These are phyloP conservation scores for Nycteola revayana DNA, from an alignment of 2,888 invertebrate species.

Conservation along the genomic window DNA sequence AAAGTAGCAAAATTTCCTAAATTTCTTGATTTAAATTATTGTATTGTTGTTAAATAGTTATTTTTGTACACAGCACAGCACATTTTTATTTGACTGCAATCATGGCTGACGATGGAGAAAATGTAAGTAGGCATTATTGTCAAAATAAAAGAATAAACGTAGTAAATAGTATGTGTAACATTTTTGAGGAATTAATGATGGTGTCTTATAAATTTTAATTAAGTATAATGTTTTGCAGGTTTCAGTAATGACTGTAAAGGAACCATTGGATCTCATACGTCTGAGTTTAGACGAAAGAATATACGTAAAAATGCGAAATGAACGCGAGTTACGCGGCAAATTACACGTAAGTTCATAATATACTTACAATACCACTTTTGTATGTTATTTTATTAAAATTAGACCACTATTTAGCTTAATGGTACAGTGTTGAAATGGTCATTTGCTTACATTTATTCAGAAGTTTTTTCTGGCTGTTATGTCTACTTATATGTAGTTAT, in stretches of 20 bases:
- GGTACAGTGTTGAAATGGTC: no score
- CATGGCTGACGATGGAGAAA: conserved; percentile 75
- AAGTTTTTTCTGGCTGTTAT: no score
- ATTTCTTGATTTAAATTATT: no score
- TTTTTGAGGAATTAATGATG: neutral
- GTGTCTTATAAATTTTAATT: neutral
- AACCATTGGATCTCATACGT: conserved; percentile 97
- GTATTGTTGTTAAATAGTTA: neutral
- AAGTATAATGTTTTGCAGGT: conserved; percentile 79
- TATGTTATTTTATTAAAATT: no score
- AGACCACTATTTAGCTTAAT: no score
- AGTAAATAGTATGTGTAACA: neutral
- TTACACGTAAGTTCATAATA: conserved; percentile 92
- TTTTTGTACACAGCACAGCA: neutral
- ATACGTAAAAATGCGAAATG: conserved; percentile 99
- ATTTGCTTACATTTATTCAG: no score
- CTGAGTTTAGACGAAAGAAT: conserved; percentile 99
- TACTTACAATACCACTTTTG: no score
- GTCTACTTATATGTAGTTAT: no score
- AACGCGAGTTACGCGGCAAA: conserved; percentile 96
- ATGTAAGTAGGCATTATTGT: conserved; percentile 47
- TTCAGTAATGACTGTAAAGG: conserved; percentile 96
- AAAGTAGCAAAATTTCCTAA: no score
- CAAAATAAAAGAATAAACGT: neutral
- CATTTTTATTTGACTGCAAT: no score